Evolutionary conservation across 2,113 vertebrate genomes (phyloP), one percentile per base, ranked within the genome.

Genomic region (Ictalurus punctatus): DNA sequence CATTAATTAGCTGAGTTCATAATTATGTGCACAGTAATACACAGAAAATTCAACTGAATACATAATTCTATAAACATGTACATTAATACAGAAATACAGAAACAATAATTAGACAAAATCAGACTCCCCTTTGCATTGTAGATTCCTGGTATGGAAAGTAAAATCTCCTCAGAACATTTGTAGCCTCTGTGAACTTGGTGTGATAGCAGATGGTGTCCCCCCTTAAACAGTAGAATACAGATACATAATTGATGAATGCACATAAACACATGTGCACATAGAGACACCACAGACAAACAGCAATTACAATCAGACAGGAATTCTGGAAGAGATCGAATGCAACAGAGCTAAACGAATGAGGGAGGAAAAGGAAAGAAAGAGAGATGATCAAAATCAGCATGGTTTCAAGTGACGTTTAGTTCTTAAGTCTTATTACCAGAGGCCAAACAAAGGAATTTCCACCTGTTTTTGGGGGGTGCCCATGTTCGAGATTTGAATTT

Each of bases 251-350:
- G 40, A 44, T 19, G 52, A n/a, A 84, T 52, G 25, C 84, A 90
- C 23, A 44, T 69, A 79, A 52, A 84, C 71, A 54, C 73, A 80
- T 65, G 73, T 65, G 52, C 78, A 81, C 54, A 34, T 83, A 56
- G 48, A 87, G 48, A 40, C 56, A 84, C 27, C 80, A 87, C 7
- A 74, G 81, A 87, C 80, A 80, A 58, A 81, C 88, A 88, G 78
- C 83, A 87, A 56, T 87, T 89, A 80, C 67, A 89, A 89, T 91
- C 88, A 89, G 87, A 86, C 48, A 85, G 76, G 61, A 82, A 69
- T 86, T 81, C 79, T 86, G 23, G 44, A 81, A 59, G 59, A 69
- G 48, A 86, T 81, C 34, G 61, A 81, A 89, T 58, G 61, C 52
- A 86, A 73, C 73, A 81, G 56, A 67, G 82, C 81, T 58, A 56